phyloP scores from a whole-genome alignment of 2,113 vertebrate species.

The Lycocorax pyrrhopterus region DNA sequence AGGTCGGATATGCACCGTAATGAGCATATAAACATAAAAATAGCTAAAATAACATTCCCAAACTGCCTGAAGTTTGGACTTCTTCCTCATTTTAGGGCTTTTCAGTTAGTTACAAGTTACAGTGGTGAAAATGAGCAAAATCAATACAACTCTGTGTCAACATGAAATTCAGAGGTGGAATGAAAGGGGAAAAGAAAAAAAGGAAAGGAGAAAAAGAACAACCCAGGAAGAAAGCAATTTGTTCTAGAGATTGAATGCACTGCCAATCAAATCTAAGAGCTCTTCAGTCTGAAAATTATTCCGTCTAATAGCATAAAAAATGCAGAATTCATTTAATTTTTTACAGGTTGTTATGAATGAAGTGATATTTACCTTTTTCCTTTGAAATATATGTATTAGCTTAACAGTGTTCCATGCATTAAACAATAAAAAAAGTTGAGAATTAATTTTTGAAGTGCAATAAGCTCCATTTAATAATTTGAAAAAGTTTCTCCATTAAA shows the following conservation, averaged over 20 bases:
- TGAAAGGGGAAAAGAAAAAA: not conserved
- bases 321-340: not conserved
- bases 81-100: not conserved
- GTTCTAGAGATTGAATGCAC: not conserved
- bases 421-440: not conserved
- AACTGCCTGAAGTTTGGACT: not conserved
- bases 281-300: not conserved
- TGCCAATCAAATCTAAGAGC: not conserved
- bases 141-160: not conserved
- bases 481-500: not conserved
- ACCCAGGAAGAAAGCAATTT: not conserved
- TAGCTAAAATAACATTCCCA: not conserved
- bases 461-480: not conserved
- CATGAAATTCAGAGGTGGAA: not conserved
- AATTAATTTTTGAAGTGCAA: not conserved
- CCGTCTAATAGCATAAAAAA: not conserved
- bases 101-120: not conserved
- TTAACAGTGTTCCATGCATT: not conserved
- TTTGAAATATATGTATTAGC: not conserved
- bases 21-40: not conserved
- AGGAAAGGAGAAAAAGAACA: not conserved
- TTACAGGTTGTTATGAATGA: not conserved
- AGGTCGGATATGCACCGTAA: not conserved
- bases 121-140: not conserved
- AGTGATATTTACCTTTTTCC: not conserved